Evolutionary conservation across 37 sponge, comb jelly and placozoan species (phyloP), one percentile per base, ranked within the genome.

Genomic region (Haliclona indistincta): DNA sequence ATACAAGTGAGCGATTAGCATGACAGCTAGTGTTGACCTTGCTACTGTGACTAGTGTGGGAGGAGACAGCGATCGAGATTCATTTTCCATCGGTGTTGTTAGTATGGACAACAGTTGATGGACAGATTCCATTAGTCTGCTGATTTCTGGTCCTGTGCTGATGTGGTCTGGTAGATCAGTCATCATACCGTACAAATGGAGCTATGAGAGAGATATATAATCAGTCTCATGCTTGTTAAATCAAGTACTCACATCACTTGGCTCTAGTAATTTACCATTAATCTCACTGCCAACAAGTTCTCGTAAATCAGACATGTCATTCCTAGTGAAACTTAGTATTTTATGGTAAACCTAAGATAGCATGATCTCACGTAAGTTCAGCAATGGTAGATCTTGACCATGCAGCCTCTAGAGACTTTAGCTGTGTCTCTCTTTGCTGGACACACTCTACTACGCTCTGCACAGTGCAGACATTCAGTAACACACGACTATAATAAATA

Each of bases 101-200:
- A 72, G 22, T 1, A 15, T 4, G 28, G 36, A 25, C 29, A 93
- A 64, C 37, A 79, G 49, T 2, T 42, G 23, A 13, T 75, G 47
- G 22, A 67, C 41, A 22, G 74, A 36, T 0, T 20, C 29, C 26
- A 80, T 35, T 33, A 89, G 43, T 0, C 43, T 56, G 2, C 7
- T 56, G 17, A 89, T 72, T 38, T 86, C 88, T 11, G 58, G 63
- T 29, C 73, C 56, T 52, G 45, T 38, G 36, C 84, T 83, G 36
- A 78, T 25, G 58, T 94, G 95, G 29, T 79, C 23, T 1, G 95
- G 95, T 5, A 94, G 88, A 44, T 94, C 95, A 56, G 82, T 86
- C 67, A 81, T 62, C 81, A 86, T 45, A 3, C 91, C 91, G 74
- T 74, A 67, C 38, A 60, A 33, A 74, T 91, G 91, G 2, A 85